These are phyloP conservation scores for Agonopterix alstromeriana DNA, from an alignment of 2,888 invertebrate species.

Conservation along the genomic window DNA sequence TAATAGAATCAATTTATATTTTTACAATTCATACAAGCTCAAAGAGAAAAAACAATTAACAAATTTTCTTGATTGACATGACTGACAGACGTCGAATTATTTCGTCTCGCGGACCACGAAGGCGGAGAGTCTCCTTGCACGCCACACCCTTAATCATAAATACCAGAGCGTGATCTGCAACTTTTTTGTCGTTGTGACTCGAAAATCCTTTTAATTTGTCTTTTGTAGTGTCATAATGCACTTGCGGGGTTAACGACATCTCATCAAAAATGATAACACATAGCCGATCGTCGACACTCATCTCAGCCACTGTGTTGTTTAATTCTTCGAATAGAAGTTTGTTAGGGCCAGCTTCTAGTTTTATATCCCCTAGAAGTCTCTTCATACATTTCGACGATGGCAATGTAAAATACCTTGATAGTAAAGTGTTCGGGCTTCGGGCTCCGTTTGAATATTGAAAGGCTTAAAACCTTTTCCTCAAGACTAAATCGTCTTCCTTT, in stretches of 20 bases:
- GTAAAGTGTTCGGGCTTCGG: conserved; percentile 3
- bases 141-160: conserved; percentile 11
- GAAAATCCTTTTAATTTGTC: conserved; percentile 10
- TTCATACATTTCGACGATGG: conserved; percentile 11
- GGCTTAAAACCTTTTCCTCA: conserved; percentile 10
- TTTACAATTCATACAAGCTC: too few relatives aligned
- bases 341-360: conserved; percentile 13
- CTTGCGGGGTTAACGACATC: conserved; percentile 12
- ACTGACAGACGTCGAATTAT: too few relatives aligned
- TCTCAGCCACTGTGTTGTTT: conserved; percentile 7
- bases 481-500: conserved; percentile 11
- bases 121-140: too few relatives aligned
- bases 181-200: neutral
- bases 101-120: too few relatives aligned
- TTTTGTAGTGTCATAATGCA: conserved; percentile 10
- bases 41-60: too few relatives aligned
- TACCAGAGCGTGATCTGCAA: conserved; percentile 15
- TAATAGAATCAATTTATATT: too few relatives aligned
- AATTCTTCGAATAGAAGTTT: conserved; percentile 13
- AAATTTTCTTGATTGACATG: too few relatives aligned
- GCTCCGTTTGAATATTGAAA: conserved; percentile 11
- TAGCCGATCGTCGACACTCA: conserved; percentile 6
- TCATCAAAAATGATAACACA: conserved; percentile 17
- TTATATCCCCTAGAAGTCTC: conserved; percentile 11
- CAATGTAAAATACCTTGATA: conserved; percentile 6